Evolutionary conservation across 1,140 invertebrate genomes (phyloP), one percentile per base, ranked within the genome.

Genomic region (Macrocentrus cingulum): DNA sequence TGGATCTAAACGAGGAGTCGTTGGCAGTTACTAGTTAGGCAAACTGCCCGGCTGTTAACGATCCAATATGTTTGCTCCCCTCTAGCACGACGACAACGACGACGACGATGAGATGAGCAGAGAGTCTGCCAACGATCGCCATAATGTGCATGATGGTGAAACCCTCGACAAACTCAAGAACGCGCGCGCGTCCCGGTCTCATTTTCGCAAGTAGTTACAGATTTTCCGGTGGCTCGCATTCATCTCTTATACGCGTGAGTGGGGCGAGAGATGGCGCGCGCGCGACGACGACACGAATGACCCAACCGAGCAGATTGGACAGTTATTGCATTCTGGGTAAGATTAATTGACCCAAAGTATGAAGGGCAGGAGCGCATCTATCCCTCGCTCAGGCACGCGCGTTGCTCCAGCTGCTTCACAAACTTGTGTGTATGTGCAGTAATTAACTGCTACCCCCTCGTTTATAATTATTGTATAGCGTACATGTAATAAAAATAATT

Each of bases 271-370:
- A 20, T 6, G 56, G 16, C 16, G 42, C 20, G 29, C 2, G 42
- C 39, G 46, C 13, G 29, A 39, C 42, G 20, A 54, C 56, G 69
- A 72, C 72, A 71, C 69, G 70, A 67, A 53, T 76, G 75, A 74
- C 75, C 71, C 69, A 50, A 71, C 68, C 66, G 66, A 65, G 72
- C 75, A 76, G 76, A 78, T 78, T 77, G 77, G 77, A 80, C 76
- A 80, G 77, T 79, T 80, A 80, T 80, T 80, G 77, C 77, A 79
- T 80, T 79, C 77, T 80, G 71, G 69, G 69, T 71, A 80, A 80
- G 77, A 80, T 80, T 80, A 80, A 80, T 80, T 76, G 77, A 71
- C 73, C 67, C 49, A 56, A 60, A 44, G 56, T 34, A n/a, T n/a
- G n/a, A n/a, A n/a, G n/a, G n/a, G n/a, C n/a, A n/a, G n/a, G n/a